Evolutionary conservation across 2,797 vertebrate genomes (phyloP).

Genomic region (Hydrophis major): DNA sequence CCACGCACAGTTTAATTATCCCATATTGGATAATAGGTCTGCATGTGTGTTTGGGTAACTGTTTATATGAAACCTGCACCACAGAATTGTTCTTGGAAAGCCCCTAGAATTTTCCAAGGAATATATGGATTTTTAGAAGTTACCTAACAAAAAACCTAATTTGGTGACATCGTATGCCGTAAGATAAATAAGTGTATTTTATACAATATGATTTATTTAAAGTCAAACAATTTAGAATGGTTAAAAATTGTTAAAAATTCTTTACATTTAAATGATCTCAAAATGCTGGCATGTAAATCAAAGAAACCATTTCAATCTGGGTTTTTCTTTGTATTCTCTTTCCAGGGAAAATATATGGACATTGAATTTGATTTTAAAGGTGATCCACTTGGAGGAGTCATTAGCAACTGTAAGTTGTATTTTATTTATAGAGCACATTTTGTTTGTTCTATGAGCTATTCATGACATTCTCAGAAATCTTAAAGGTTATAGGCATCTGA

Average conservation of each 20-base stretch:
- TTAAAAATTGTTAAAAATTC: not conserved
- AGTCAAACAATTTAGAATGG: not conserved
- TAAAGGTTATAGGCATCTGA: not conserved
- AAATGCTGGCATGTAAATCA: not conserved
- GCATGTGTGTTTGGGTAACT: not conserved
- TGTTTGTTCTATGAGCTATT: not conserved
- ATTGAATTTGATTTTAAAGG: slow-evolving; percentile 99
- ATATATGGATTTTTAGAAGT: not conserved
- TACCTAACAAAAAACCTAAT: not conserved
- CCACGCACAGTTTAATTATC: not conserved
- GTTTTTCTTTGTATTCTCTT: slow-evolving; percentile 54
- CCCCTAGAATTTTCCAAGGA: not conserved
- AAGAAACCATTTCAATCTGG: not conserved
- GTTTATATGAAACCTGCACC: not conserved
- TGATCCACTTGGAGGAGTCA: slow-evolving; percentile 96
- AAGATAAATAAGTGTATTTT: not conserved
- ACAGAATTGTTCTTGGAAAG: not conserved
- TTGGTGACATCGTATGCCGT: not conserved
- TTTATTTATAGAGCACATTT: not conserved
- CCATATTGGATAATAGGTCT: not conserved
- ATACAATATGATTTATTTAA: not conserved
- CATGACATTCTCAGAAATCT: not conserved
- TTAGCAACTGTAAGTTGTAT: slow-evolving; percentile 97
- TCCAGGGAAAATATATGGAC: slow-evolving; percentile 98
- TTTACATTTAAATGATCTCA: not conserved